Evolutionary conservation across 2,797 vertebrate genomes (phyloP).

Genomic region (Malacoraja senta): DNA sequence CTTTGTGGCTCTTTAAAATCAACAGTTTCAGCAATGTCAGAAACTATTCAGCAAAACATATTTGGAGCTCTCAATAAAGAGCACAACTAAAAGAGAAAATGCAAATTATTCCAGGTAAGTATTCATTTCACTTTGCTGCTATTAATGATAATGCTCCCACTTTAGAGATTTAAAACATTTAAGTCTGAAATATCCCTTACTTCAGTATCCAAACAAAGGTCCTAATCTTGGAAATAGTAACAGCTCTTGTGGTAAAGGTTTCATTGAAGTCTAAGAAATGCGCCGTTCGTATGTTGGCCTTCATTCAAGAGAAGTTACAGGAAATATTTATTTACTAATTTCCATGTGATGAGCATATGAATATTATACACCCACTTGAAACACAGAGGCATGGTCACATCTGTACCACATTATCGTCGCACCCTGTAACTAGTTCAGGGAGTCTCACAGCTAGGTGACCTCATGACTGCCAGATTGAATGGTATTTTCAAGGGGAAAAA

Average conservation of each 20-base stretch:
- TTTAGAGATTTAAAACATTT: not conserved
- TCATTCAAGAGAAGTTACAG: not conserved
- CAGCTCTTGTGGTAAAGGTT: not conserved
- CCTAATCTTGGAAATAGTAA: not conserved
- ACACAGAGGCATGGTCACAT: not conserved
- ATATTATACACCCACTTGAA: not conserved
- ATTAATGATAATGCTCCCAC: not conserved
- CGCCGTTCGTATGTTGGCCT: not conserved
- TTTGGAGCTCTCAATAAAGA: not conserved
- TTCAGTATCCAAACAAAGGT: no score
- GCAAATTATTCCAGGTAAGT: not conserved
- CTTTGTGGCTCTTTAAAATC: constrained; percentile 6
- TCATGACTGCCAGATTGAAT: not conserved
- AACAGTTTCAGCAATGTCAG: not conserved
- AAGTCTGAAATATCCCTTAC: not conserved
- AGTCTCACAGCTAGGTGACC: not conserved
- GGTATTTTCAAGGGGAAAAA: not conserved
- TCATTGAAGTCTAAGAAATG: not conserved
- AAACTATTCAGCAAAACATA: not conserved
- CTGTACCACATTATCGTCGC: not conserved
- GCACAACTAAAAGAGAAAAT: not conserved
- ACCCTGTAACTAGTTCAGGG: not conserved
- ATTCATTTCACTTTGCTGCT: not conserved
- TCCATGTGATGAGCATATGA: not conserved
- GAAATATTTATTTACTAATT: not conserved